Evolutionary conservation across 2,888 invertebrate species (phyloP), one percentile per base, ranked within the genome.

Genomic region (Diplazon laetatorius): DNA sequence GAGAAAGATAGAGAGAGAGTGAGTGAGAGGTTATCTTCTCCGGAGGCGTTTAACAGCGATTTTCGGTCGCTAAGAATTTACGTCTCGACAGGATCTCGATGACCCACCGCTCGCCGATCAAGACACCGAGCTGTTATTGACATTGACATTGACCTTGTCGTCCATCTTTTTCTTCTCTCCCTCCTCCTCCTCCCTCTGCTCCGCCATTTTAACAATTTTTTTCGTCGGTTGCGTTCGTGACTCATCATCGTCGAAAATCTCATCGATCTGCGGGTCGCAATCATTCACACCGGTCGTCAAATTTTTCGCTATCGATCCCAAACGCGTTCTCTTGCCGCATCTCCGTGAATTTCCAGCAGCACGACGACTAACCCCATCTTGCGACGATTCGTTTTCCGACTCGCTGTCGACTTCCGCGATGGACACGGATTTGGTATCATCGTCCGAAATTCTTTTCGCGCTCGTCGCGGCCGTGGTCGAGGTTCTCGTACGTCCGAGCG

Each of bases 381-480:
- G 25, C n/a, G 42, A 25, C 30, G 44, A 42, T 18, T 81, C 85
- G 25, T 78, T 83, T 65, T 85, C 86, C 1, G 85, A 69, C 0
- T 87, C 89, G 52, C 85, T 86, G n/a, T 87, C 87, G 14, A 87
- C 42, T 44, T 88, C 87, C 1, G 85, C 79, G 30, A 55, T 37
- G 10, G 66, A 16, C 3, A n/a, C n/a, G n/a, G n/a, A n/a, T n/a
- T n/a, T n/a, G n/a, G 20, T 37, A 0, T 16, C 6, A 14, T 65
- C 25, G 0, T 9, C 42, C n/a, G 16, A 63, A 81, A 16, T 63
- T 60, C 57, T 68, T 25, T 48, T 78, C 8, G 63, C 22, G 70
- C 52, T 71, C n/a, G 50, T 62, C 6, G 20, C 39, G 0, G 37
- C 52, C n/a, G 66, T 72, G 22, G 57, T 30, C 4, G 44, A 20